Conservation (phyloP, 1,140 invertebrate genomes). For the Charaxes varanes region DNA sequence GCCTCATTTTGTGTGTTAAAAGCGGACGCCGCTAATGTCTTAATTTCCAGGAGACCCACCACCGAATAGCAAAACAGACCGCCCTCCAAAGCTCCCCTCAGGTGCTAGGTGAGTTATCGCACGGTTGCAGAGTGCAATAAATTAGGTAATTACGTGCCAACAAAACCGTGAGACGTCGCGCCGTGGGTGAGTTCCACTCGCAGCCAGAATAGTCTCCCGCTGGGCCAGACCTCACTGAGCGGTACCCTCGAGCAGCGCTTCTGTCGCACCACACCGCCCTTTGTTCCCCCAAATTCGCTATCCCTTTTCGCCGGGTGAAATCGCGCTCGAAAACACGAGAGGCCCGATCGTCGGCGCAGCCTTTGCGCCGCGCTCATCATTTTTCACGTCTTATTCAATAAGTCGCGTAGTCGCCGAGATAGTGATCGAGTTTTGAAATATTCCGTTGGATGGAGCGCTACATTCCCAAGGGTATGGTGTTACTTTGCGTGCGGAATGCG, state of each 20-base stretch:
- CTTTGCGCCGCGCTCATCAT: constrained; percentile 63
- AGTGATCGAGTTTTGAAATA: constrained; percentile 69
- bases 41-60: constrained; percentile 62
- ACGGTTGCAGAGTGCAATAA: constrained; percentile 58
- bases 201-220: constrained; percentile 43
- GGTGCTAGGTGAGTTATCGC: constrained; percentile 39
- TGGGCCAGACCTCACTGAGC: constrained; percentile 52
- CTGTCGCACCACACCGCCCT: constrained; percentile 62
- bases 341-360: constrained; percentile 49
- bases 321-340: constrained; percentile 38
- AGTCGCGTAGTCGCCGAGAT: constrained; percentile 63
- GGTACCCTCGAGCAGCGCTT: constrained; percentile 38
- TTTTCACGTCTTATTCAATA: constrained; percentile 73
- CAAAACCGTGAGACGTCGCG: constrained; percentile 61
- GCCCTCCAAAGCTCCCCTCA: constrained; percentile 39
- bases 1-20: constrained; percentile 28
- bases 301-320: constrained; percentile 45
- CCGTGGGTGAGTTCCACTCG: constrained; percentile 39
- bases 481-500: constrained; percentile 69
- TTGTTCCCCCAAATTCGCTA: constrained; percentile 60
- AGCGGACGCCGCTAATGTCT: constrained; percentile 49
- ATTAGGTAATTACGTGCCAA: constrained; percentile 67
- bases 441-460: constrained; percentile 62
- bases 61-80: constrained; percentile 51
- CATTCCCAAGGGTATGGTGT: constrained; percentile 73